A percentile compares a stretch with the other conserved stretches of the same genome.
These are phyloP conservation scores for Platerodrilus igneus DNA, from an alignment of 2,888 invertebrate species.

Conservation along the genomic window DNA sequence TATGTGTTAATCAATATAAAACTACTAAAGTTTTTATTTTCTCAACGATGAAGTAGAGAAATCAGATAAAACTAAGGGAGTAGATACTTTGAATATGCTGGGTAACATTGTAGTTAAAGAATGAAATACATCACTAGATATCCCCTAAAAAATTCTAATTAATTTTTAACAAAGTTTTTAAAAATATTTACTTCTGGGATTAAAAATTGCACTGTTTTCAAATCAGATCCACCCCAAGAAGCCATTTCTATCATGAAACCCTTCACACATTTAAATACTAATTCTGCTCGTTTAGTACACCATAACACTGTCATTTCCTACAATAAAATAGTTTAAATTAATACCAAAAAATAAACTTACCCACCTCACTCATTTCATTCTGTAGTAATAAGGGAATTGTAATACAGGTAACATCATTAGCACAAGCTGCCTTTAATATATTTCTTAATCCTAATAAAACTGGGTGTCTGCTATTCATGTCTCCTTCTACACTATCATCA, in stretches of 20 bases:
- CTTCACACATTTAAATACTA: constrained; percentile 98
- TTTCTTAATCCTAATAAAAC: constrained; percentile 92
- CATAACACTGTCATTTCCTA: constrained; percentile 93
- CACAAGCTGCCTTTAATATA: constrained; percentile 91
- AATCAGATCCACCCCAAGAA: constrained; percentile 85
- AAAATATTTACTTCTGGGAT: constrained; percentile 63
- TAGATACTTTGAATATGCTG: constrained; percentile 89
- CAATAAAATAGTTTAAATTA: too few relatives aligned
- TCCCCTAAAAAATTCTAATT: constrained; percentile 52
- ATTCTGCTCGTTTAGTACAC: constrained; percentile 93
- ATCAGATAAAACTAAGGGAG: constrained; percentile 81
- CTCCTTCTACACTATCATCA: constrained; percentile 67
- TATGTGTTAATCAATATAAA: too few relatives aligned
- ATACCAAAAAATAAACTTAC: too few relatives aligned
- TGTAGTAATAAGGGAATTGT: constrained; percentile 89
- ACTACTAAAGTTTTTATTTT: too few relatives aligned
- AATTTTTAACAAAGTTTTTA: not conserved
- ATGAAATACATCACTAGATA: constrained; percentile 77
- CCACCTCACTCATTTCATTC: constrained; percentile 90
- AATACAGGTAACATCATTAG: constrained; percentile 87
- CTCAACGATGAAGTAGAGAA: too few relatives aligned
- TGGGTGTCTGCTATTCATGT: constrained; percentile 94
- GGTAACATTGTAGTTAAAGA: constrained; percentile 85
- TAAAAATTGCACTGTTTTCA: constrained; percentile 82
- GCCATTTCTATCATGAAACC: constrained; percentile 99